Evolutionary conservation across 2,888 invertebrate species (phyloP).

Genomic region (Nymphalis polychloros): DNA sequence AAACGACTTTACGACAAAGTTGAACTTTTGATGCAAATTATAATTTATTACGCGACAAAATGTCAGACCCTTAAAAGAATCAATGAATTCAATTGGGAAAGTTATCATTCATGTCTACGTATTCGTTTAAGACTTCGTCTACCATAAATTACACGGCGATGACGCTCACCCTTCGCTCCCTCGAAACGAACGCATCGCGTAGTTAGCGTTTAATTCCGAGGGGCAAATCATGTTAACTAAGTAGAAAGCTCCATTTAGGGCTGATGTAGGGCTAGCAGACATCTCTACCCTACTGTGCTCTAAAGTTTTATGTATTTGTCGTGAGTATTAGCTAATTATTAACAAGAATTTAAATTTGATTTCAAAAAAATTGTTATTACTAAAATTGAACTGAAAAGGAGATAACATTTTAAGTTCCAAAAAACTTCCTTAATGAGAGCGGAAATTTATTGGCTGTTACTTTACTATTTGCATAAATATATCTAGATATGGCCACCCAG

Average conservation of each 20-base stretch:
- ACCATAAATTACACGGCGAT: constrained; percentile 26
- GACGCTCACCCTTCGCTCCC: constrained; percentile 1
- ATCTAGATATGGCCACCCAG: too few relatives aligned
- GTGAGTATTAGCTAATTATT: background rate
- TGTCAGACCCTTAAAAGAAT: background rate
- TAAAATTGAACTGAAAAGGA: too few relatives aligned
- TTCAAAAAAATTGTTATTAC: too few relatives aligned
- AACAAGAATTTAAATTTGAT: background rate
- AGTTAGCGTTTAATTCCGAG: constrained; percentile 52
- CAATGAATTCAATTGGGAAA: constrained; percentile 1
- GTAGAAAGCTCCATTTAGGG: constrained; percentile 69
- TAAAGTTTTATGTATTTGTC: background rate
- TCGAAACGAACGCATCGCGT: constrained; percentile 43
- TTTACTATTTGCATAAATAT: too few relatives aligned
- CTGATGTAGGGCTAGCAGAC: constrained; percentile 32
- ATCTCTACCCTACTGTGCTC: constrained; percentile 2
- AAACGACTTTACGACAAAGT: background rate
- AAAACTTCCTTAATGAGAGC: too few relatives aligned
- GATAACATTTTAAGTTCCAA: too few relatives aligned
- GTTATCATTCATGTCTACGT: constrained; percentile 7
- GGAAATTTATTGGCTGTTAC: too few relatives aligned
- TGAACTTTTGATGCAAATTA: background rate
- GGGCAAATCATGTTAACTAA: constrained; percentile 74
- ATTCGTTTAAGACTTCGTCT: constrained; percentile 8
- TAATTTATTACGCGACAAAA: background rate